These are phyloP conservation scores for Blastobasis adustella DNA, from an alignment of 2,888 invertebrate genomes.

Conservation along the genomic window DNA sequence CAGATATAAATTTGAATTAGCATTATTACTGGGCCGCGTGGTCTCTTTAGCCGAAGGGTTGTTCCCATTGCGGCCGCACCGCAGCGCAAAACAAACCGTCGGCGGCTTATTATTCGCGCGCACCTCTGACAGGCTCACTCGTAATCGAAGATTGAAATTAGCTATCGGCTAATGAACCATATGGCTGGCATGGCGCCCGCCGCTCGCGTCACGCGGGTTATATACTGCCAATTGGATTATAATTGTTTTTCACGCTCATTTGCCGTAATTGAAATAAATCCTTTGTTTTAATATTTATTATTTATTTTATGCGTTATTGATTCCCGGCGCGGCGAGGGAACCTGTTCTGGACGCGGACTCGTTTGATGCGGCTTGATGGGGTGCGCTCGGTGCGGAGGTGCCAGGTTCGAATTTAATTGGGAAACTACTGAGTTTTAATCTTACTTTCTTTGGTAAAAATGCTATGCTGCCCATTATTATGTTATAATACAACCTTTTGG, in stretches of 20 bases:
- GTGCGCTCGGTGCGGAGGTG: no score
- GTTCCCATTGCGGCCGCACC: no score
- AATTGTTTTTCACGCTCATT: constrained; percentile 72
- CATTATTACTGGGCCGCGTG: no score
- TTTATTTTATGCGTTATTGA: constrained; percentile 36
- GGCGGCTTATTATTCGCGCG: constrained; percentile 43
- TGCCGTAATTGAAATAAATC: constrained; percentile 63
- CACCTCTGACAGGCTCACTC: constrained; percentile 45
- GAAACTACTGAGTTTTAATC: no score
- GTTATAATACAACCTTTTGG: no score
- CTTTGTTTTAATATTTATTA: constrained; percentile 50
- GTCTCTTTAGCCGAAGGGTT: no score
- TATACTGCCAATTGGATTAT: constrained; percentile 54
- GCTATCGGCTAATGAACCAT: constrained; percentile 52
- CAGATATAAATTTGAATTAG: no score
- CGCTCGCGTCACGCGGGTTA: constrained; percentile 25
- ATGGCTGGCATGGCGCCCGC: constrained; percentile 21
- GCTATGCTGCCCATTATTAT: no score
- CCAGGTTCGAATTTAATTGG: no score
- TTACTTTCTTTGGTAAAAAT: no score
- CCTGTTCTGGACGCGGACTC: constrained; percentile 3
- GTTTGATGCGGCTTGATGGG: no score
- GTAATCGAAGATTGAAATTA: constrained; percentile 70
- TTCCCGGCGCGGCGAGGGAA: constrained; percentile 4
- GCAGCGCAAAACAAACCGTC: no score